A percentile compares a stretch with the other conserved stretches of the same genome.
Conservation (phyloP, 2,113 vertebrate genomes). For the Corythaixoides concolor region DNA sequence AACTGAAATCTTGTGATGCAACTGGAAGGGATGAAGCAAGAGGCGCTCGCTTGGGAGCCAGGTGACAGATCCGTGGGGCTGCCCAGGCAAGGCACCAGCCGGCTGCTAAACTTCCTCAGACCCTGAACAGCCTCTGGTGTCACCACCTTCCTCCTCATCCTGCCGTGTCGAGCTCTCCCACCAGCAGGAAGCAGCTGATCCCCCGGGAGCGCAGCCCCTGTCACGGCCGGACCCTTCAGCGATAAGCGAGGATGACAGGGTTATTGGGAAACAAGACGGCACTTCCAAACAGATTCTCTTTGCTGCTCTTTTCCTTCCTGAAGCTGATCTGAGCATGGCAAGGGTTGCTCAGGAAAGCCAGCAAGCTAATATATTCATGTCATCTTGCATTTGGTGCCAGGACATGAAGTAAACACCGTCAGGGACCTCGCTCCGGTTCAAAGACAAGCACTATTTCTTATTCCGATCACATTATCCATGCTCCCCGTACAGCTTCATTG, state of each 20-base stretch:
- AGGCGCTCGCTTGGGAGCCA: background rate
- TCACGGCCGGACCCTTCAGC: background rate
- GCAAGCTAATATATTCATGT: conserved; percentile 54
- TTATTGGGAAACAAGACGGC: background rate
- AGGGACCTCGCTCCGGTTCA: conserved; percentile 50
- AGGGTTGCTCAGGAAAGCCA: conserved; percentile 47
- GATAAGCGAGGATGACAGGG: background rate
- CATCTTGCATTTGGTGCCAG: conserved; percentile 54
- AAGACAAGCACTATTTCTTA: conserved; percentile 58
- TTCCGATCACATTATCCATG: conserved; percentile 57
- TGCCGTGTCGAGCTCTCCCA: rapidly evolving
- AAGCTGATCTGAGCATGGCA: conserved; percentile 21
- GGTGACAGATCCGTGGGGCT: background rate
- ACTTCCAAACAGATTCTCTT: conserved; percentile 31
- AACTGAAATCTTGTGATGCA: background rate
- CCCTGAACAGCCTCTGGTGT: background rate
- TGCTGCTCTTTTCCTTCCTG: conserved; percentile 39
- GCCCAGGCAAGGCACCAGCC: background rate
- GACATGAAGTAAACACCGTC: conserved; percentile 60
- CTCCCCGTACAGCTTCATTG: conserved; percentile 50
- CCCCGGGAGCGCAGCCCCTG: background rate
- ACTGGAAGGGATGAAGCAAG: background rate
- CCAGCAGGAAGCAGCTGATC: rapidly evolving
- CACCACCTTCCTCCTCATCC: background rate
- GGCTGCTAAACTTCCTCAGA: background rate